Percentiles rank a stretch among this genome's conserved stretches.
Evolutionary conservation across 1,140 invertebrate genomes (phyloP).

Genomic region (Drosophila lacteicornis): DNA sequence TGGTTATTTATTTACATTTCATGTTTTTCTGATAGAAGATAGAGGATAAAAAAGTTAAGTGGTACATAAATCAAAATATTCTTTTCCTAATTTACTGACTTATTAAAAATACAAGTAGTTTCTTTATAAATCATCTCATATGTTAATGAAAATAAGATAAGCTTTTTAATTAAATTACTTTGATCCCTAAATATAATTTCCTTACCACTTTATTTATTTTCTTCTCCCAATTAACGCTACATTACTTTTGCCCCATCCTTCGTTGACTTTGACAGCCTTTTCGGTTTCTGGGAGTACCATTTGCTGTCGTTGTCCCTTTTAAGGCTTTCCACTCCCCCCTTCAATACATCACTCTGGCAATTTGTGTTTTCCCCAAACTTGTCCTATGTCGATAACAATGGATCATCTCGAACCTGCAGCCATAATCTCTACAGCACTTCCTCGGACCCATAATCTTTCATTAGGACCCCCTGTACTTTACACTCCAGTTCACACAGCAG

Average conservation of each 20-base stretch:
- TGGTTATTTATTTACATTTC: background rate
- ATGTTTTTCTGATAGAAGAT: background rate
- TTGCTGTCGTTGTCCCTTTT: conserved; percentile 10
- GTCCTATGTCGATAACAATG: conserved; percentile 44
- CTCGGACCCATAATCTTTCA: conserved; percentile 32
- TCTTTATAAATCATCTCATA: too few relatives aligned
- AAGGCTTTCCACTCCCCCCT: background rate
- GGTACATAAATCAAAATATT: background rate
- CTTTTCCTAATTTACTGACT: too few relatives aligned
- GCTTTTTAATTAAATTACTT: background rate
- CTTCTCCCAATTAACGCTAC: conserved; percentile 23
- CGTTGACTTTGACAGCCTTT: conserved; percentile 12
- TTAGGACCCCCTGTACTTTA: conserved; percentile 31
- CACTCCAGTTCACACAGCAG: conserved; percentile 41
- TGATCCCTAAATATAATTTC: background rate
- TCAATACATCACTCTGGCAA: conserved; percentile 17
- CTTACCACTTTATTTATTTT: background rate
- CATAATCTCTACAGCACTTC: conserved; percentile 28
- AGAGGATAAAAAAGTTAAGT: background rate
- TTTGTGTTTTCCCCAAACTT: conserved; percentile 23
- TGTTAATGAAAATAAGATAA: background rate
- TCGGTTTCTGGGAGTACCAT: conserved; percentile 3
- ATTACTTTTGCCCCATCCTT: conserved; percentile 8
- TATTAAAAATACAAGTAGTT: background rate
- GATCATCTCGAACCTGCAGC: conserved; percentile 39